Base-by-base conservation (phyloP, 2,797 vertebrate species). In the Cossypha caffra region DNA sequence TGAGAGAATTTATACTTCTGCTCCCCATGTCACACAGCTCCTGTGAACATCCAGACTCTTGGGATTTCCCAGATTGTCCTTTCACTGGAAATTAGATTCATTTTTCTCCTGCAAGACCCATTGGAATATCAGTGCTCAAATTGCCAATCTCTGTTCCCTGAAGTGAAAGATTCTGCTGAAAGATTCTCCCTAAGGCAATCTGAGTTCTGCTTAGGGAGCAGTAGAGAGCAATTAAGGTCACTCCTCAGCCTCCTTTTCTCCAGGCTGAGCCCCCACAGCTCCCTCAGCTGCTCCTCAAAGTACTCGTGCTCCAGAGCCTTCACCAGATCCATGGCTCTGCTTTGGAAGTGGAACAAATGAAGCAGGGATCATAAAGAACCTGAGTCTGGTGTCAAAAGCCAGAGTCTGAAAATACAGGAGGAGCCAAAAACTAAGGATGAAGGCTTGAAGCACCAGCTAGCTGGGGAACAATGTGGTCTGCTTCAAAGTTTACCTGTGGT, bases 401-500 rank as follows among this genome's bases (percentile, higher is more conserved):
- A 31, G 47, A 91, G 5, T 14, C 40, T 77, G 52, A 25, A 91
- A 68, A 50, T 5, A 64, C 4, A 12, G 21, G 38, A 68, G 87
- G 31, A 92, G 58, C 26, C 24, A 81, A 92, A 83, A 89, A 7
- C 58, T 58, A 16, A 43, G 45, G 78, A 47, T 47, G 47, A 59
- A 68, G 69, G 21, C 54, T 38, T 35, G 57, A 84, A 93, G 83
- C 38, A 86, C 51, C 73, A 72, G 54, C 50, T 72, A 88, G 61
- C 33, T 80, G 38, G 25, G 47, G 50, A 93, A 83, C 83, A 88
- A 77, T 25, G 50, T 86, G 80, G 80, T 43, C 66, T 93, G 48
- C 73, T 84, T 52, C 66, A 78, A n/a, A 94, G 35, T 63, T 90
- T 94, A 93, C 76, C 80, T 84, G 76, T 90, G 83, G 88, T 86